Conservation (phyloP, 2,888 invertebrate genomes). For the Cepaea hortensis region DNA sequence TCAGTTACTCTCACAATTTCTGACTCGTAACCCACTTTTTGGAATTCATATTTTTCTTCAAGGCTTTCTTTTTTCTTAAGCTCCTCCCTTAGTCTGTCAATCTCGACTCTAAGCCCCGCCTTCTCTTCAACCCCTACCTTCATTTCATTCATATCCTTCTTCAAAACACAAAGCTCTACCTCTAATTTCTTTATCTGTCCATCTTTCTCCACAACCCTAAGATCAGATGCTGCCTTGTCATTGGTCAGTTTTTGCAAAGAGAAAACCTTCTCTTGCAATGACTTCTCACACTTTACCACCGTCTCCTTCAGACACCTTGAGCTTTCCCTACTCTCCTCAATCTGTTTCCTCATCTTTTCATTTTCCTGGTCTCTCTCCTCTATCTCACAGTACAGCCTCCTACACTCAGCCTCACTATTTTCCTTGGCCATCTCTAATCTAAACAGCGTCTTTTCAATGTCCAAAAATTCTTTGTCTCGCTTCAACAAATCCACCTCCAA, state of each 20-base stretch:
- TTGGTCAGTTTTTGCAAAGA: slow-evolving; percentile 23
- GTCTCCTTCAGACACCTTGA: slow-evolving; percentile 36
- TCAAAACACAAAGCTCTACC: slow-evolving; percentile 20
- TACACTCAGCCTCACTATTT: slow-evolving; percentile 49
- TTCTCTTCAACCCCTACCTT: slow-evolving; percentile 3
- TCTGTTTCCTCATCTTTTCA: slow-evolving; percentile 51
- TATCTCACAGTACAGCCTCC: slow-evolving; percentile 35
- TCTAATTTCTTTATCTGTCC: slow-evolving; percentile 32
- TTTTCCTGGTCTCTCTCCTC: slow-evolving; percentile 50
- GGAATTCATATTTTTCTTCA: slow-evolving; percentile 6
- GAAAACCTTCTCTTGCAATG: slow-evolving; percentile 37
- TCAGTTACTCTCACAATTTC: slow-evolving; percentile 20
- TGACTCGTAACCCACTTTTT: slow-evolving; percentile 27
- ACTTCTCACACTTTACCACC: slow-evolving; percentile 27
- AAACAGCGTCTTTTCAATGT: slow-evolving; percentile 45
- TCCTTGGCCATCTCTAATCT: slow-evolving; percentile 54
- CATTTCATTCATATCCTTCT: slow-evolving; percentile 18
- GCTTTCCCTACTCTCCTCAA: slow-evolving; percentile 51
- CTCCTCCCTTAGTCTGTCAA: slow-evolving; percentile 13
- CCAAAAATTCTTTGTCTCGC: slow-evolving; percentile 46
- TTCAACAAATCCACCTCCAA: slow-evolving; percentile 41
- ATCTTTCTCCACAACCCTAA: slow-evolving; percentile 20
- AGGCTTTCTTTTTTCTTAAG: slow-evolving; percentile 14
- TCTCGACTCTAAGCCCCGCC: neutral
- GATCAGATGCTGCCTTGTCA: slow-evolving; percentile 23